Evolutionary conservation across 2,888 invertebrate genomes (phyloP).

Genomic region (Hedya salicella): DNA sequence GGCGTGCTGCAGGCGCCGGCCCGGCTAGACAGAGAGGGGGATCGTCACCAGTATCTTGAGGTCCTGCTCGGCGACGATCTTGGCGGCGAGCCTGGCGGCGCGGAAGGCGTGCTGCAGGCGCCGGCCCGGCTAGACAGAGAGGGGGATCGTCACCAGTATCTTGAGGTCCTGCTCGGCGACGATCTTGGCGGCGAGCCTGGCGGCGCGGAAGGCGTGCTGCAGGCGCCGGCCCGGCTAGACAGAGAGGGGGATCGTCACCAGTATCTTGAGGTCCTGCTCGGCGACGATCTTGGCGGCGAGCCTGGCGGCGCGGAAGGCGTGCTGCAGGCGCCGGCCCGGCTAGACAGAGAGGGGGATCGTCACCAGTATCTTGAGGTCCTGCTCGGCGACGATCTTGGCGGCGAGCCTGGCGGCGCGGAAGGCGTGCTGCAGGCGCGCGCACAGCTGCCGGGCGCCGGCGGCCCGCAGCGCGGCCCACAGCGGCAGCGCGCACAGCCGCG

Average conservation of each 20-base stretch:
- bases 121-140: not conserved
- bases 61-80: no score
- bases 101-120: constrained; percentile 54
- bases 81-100: constrained; percentile 85
- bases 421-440: constrained; percentile 89
- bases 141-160: constrained; percentile 2
- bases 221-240: constrained; percentile 85
- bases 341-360: no score
- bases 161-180: constrained; percentile 83
- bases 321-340: constrained; percentile 54
- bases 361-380: constrained; percentile 58
- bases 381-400: constrained; percentile 84
- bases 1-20: no score
- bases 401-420: constrained; percentile 85
- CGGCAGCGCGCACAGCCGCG: constrained; percentile 90
- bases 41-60: no score
- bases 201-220: constrained; percentile 87
- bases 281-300: constrained; percentile 80
- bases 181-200: constrained; percentile 69
- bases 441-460: constrained; percentile 89
- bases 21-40: no score
- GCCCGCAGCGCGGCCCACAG: constrained; percentile 93
- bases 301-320: constrained; percentile 86
- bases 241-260: constrained; percentile 51
- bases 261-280: constrained; percentile 73